Conservation (phyloP, 1,140 invertebrate species). For the Ceratosolen fusciceps region DNA sequence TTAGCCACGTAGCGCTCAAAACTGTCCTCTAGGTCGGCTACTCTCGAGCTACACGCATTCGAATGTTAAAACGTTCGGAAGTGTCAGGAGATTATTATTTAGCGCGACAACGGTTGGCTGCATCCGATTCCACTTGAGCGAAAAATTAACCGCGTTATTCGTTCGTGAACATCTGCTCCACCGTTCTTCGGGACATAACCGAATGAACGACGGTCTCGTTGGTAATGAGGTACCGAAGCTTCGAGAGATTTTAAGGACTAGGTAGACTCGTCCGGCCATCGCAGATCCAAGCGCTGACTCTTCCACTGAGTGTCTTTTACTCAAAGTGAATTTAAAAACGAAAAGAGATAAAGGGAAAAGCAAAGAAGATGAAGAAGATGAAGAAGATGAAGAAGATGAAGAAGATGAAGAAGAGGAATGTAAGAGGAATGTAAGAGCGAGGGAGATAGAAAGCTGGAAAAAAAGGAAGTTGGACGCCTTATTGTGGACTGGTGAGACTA, state of each 20-base stretch:
- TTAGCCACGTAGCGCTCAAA: no score
- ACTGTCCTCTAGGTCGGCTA: no score
- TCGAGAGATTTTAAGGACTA: no score
- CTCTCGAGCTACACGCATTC: no score
- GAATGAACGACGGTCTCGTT: no score
- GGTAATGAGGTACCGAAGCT: no score
- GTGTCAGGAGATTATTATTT: background rate
- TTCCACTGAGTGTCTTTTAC: no score
- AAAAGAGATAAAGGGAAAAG: conserved; percentile 38
- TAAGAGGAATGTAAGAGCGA: background rate
- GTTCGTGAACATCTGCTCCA: no score
- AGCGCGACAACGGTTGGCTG: background rate
- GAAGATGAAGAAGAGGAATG: conserved; percentile 15
- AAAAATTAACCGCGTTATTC: background rate
- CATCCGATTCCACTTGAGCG: background rate
- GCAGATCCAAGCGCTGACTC: no score
- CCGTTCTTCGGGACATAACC: no score
- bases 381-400: conserved; percentile 34
- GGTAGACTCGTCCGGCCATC: no score
- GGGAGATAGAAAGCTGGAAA: conserved; percentile 47
- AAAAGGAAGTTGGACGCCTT: conserved; percentile 70
- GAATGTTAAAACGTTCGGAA: no score
- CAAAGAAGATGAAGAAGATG: conserved; percentile 23
- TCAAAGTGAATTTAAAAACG: conserved; percentile 49
- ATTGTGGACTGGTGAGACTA: conserved; percentile 69